A percentile compares a stretch with the other conserved stretches of the same genome.
Conservation (phyloP, 2,113 vertebrate species). For the Actenoides lindsayi region DNA sequence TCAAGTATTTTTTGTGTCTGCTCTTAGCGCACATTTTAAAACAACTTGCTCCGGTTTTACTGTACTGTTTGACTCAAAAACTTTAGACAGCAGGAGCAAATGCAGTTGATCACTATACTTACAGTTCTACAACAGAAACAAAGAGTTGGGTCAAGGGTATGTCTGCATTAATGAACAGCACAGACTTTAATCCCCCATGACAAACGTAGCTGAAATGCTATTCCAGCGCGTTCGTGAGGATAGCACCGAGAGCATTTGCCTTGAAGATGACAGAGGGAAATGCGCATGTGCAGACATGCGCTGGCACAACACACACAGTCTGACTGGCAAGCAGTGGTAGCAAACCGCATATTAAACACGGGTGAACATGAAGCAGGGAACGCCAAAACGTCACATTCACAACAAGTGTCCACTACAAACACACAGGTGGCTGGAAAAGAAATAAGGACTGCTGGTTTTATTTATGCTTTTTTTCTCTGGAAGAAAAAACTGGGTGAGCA, state of each 20-base stretch:
- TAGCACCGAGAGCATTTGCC: neutral
- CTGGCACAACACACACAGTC: neutral
- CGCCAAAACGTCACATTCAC: neutral
- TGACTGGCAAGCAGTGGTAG: neutral
- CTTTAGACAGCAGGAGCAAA: neutral
- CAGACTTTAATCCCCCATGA: neutral
- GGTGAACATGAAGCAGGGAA: neutral
- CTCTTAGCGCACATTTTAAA: neutral
- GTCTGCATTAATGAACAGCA: neutral
- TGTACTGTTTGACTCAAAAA: neutral
- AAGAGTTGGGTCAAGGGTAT: neutral
- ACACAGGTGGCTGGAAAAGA: neutral
- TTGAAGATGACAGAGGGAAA: neutral
- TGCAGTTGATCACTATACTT: neutral
- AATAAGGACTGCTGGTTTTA: neutral
- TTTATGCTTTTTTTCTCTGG: neutral
- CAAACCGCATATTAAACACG: neutral
- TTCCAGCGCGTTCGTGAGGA: neutral
- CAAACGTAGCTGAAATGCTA: neutral
- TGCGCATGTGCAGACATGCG: accelerated
- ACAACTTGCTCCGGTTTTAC: neutral
- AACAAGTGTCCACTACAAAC: neutral
- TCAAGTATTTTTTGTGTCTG: neutral
- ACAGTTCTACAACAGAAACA: neutral
- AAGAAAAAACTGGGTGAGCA: accelerated